Evolutionary conservation across 2,797 vertebrate species (phyloP), one percentile per base, ranked within the genome.

Genomic region (Gastrophryne carolinensis): DNA sequence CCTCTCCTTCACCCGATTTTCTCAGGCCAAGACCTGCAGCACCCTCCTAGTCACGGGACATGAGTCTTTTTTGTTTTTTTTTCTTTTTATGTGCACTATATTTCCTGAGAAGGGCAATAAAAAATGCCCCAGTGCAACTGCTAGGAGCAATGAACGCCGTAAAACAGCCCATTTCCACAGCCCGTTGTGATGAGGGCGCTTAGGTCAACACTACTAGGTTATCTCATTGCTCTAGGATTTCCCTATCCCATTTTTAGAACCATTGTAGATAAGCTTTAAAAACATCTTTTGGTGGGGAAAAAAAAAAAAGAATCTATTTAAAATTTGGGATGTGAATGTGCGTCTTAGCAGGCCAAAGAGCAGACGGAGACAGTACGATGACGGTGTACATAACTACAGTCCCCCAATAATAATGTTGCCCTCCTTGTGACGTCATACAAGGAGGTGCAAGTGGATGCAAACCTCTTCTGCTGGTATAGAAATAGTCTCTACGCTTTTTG

Each of bases 11-110:
- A 99, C 88, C 98, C 98, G 71, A 98, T 98, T 81, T 99, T 99
- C 93, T 98, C 97, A 92, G 96, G 96, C 79, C 98, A 99, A 89
- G 98, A 99, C 90, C 94, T 99, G 84, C 98, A 99, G 85, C 98
- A 99, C 64, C 98, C 96, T 0, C 97, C 97, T 26, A 98, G 94
- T 79, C 98, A 99, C 1, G 97, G 98, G 82, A 97, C 98, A 79
- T 99, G 95, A 98, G 80, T 11, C 21, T 1, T 35, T 4, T 27
- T 2, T 26, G 9, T 26, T 37, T 47, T 23, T 17, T 30, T 15
- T 68, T 35, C 21, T 53, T 47, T 4, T 17, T 6, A 47, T 17
- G 23, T 54, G 57, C 3, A 47, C 15, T 56, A 44, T 5, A 19
- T 35, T 1, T 13, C 9, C n/a, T 19, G 23, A 53, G 29, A 53